These are phyloP conservation scores for Emmelina monodactyla DNA, from an alignment of 2,888 invertebrate species.

Conservation along the genomic window DNA sequence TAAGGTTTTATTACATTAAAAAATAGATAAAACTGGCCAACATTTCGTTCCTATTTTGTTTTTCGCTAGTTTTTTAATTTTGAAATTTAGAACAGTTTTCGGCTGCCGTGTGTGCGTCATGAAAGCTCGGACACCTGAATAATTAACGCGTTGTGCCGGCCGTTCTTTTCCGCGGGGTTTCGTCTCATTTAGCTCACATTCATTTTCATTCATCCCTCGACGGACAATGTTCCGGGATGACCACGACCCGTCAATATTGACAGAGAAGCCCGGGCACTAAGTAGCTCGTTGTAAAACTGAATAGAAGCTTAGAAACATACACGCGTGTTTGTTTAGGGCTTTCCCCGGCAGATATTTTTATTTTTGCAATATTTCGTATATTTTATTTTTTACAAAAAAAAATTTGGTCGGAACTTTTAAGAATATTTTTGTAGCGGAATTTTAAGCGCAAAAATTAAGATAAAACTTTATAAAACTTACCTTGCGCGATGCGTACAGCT, in stretches of 20 bases:
- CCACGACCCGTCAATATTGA: conserved; percentile 55
- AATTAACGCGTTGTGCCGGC: no score
- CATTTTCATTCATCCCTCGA: conserved; percentile 24
- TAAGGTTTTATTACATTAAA: no score
- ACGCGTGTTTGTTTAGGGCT: conserved; percentile 29
- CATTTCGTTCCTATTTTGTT: no score
- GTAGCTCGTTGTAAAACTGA: conserved; percentile 50
- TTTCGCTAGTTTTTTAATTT: no score
- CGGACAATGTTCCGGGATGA: conserved; percentile 43
- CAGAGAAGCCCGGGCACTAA: conserved; percentile 44
- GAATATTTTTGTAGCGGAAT: background rate
- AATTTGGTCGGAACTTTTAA: background rate
- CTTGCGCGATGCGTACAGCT: conserved; percentile 96
- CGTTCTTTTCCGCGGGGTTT: no score
- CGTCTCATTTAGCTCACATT: no score
- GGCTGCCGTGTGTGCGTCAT: no score
- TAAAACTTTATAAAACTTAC: conserved; percentile 60
- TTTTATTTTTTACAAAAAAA: background rate
- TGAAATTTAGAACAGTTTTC: no score
- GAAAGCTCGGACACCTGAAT: no score
- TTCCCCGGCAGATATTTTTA: no score
- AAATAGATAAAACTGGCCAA: no score
- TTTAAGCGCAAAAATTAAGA: conserved; percentile 1
- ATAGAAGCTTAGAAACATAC: conserved; percentile 38
- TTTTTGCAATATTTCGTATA: background rate